Percentiles rank a stretch among this genome's conserved stretches.
Evolutionary conservation across 2,113 vertebrate genomes (phyloP).

Genomic region (Rhabdomys dilectus): DNA sequence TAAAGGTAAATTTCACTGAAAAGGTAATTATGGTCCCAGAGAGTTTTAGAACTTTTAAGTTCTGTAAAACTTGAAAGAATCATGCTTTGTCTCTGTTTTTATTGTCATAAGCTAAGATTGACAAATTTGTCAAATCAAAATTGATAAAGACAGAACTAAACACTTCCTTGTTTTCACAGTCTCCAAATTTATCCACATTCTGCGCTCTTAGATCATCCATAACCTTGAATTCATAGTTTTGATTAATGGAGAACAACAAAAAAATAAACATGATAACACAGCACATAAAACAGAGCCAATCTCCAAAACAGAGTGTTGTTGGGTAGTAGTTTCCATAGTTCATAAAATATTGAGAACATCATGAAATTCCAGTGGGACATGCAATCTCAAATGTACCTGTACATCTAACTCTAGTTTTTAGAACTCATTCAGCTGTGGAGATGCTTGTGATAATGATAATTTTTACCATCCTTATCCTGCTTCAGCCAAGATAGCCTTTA

Average conservation of each 20-base stretch:
- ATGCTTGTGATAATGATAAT: background rate
- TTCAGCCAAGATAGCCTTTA: background rate
- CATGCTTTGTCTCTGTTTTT: background rate
- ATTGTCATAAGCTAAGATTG: slow-evolving; percentile 38
- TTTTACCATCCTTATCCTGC: background rate
- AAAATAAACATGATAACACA: background rate
- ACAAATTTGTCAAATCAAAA: slow-evolving; percentile 43
- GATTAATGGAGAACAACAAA: background rate
- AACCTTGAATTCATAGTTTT: slow-evolving; percentile 47
- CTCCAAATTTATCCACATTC: background rate
- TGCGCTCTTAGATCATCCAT: background rate
- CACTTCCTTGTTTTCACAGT: background rate
- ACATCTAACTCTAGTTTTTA: slow-evolving; percentile 29
- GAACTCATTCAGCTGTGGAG: slow-evolving; percentile 1
- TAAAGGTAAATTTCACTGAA: background rate
- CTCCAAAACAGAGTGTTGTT: background rate
- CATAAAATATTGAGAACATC: background rate
- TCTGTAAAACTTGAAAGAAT: slow-evolving; percentile 1
- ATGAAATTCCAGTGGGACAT: background rate
- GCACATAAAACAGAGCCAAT: background rate
- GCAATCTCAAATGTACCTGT: background rate
- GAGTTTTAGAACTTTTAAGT: slow-evolving; percentile 5
- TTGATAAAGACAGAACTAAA: background rate
- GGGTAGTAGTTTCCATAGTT: background rate
- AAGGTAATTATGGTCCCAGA: background rate